Evolutionary conservation across 1,140 invertebrate species (phyloP), one percentile per base, ranked within the genome.

Genomic region (Chymomyza costata): DNA sequence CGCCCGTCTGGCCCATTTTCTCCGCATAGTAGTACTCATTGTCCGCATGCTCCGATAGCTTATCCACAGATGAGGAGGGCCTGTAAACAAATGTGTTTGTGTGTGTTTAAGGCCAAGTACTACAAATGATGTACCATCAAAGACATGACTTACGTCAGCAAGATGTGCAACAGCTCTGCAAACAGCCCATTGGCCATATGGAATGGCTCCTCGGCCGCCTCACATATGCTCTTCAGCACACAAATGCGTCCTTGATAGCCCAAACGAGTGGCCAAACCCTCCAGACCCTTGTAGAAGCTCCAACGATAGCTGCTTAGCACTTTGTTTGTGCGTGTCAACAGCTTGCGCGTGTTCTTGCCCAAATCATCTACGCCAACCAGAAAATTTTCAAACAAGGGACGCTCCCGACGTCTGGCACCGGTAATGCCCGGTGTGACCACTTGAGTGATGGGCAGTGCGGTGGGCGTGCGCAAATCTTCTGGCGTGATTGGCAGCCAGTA

Each of bases 151-250:
- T 86, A 91, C 90, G 91, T 91, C 64, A 94, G 87, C 54, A 93
- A 80, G 60, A 91, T 87, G 73, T 92, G 91, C 16, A 92, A 83
- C 53, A 93, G 86, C 87, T 93, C 90, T n/a, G 89, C 90, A 57
- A 91, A 83, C 44, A 93, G 86, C 13, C 92, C 91, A 63, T 89
- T 88, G 60, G 89, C 87, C 69, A 87, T 87, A 53, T 88, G 88
- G 53, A 93, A 90, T 50, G 92, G 91, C 19, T 89, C 87, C 58
- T 90, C 89, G 1, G 92, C 90, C 1, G 89, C 88, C 86, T 94
- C 92, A 74, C 93, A 94, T 74, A 94, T 91, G 55, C 90, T 90
- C 71, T 90, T 89, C 32, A 93, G 87, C 38, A 94, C 87, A 84
- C 93, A 94, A 53, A 88, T 87, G 58, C 90, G 88, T 6, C 92